These are phyloP conservation scores for Drosophila monieri DNA, from an alignment of 2,888 invertebrate species.

Conservation along the genomic window DNA sequence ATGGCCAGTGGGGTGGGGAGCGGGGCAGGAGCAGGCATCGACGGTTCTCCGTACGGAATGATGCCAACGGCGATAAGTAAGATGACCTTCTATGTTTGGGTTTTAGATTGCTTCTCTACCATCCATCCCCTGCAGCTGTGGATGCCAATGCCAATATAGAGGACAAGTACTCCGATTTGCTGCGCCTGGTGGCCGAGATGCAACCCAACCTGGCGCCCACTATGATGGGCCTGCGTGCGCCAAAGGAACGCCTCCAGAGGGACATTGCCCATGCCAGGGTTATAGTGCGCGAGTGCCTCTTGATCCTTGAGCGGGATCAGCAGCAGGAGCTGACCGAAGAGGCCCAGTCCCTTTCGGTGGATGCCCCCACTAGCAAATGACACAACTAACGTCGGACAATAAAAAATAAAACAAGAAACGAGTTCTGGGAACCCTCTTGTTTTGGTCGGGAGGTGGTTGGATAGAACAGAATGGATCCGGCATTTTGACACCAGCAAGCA, in stretches of 20 bases:
- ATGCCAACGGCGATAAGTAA: slow-evolving; percentile 20
- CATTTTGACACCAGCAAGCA: slow-evolving; percentile 47
- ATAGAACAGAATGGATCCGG: slow-evolving; percentile 24
- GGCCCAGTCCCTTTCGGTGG: not conserved
- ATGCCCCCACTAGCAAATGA: slow-evolving; percentile 30
- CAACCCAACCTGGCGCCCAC: slow-evolving; percentile 46
- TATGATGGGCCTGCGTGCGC: slow-evolving; percentile 52
- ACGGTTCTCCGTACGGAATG: not conserved
- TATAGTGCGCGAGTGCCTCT: slow-evolving; percentile 55
- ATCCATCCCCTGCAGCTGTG: slow-evolving; percentile 24
- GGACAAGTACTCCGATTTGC: slow-evolving; percentile 41
- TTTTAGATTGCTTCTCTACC: not conserved
- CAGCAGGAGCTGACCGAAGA: not conserved
- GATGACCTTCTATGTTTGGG: not conserved
- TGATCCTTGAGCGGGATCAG: slow-evolving; percentile 46
- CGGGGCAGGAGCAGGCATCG: not conserved
- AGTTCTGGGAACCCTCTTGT: slow-evolving; percentile 42
- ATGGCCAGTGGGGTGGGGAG: slow-evolving; percentile 9
- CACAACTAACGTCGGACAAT: slow-evolving; percentile 19
- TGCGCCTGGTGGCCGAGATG: slow-evolving; percentile 52
- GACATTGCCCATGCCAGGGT: slow-evolving; percentile 65
- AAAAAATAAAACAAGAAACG: slow-evolving; percentile 22
- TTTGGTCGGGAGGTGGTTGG: slow-evolving; percentile 9
- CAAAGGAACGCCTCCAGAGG: slow-evolving; percentile 64
- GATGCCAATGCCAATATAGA: slow-evolving; percentile 45